Evolutionary conservation across 2,113 vertebrate species (phyloP).

Genomic region (Colossoma macropomum): DNA sequence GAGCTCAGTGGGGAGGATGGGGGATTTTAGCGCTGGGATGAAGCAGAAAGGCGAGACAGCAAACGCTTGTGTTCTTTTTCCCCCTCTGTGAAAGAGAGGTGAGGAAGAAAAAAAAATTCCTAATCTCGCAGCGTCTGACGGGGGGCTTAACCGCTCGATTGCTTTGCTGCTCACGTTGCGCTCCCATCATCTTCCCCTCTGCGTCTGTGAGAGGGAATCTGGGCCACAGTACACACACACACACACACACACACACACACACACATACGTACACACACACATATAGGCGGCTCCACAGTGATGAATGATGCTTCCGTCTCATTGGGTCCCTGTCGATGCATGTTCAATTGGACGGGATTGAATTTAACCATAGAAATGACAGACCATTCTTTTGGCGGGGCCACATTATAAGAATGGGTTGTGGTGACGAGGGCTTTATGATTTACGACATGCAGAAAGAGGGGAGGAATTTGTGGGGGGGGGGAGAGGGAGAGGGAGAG

Average conservation of each 20-base stretch:
- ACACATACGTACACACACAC: conserved; percentile 13
- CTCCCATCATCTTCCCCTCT: conserved; percentile 79
- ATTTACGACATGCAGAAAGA: conserved; percentile 72
- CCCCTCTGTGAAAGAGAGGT: conserved; percentile 50
- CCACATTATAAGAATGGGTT: conserved; percentile 75
- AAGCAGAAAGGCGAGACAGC: conserved; percentile 57
- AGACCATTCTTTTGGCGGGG: conserved; percentile 76
- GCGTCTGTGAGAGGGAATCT: conserved; percentile 77
- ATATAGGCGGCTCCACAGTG: conserved; percentile 66
- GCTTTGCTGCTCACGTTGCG: conserved; percentile 81
- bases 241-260: conserved; percentile 4
- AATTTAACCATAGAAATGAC: conserved; percentile 84
- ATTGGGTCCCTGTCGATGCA: conserved; percentile 79
- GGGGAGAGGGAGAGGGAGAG: conserved; percentile 42
- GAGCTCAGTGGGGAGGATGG: conserved; percentile 66
- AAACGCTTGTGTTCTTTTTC: conserved; percentile 52
- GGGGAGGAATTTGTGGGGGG: conserved; percentile 52
- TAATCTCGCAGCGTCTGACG: conserved; percentile 80
- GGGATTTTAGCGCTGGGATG: conserved; percentile 28
- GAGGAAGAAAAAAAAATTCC: conserved; percentile 65
- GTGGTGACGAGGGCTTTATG: conserved; percentile 68
- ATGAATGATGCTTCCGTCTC: conserved; percentile 76
- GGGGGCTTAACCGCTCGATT: conserved; percentile 81
- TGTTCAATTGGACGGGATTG: conserved; percentile 82
- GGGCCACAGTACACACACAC: conserved; percentile 57